Evolutionary conservation across 1,140 invertebrate species (phyloP).

Genomic region (Pantala flavescens): DNA sequence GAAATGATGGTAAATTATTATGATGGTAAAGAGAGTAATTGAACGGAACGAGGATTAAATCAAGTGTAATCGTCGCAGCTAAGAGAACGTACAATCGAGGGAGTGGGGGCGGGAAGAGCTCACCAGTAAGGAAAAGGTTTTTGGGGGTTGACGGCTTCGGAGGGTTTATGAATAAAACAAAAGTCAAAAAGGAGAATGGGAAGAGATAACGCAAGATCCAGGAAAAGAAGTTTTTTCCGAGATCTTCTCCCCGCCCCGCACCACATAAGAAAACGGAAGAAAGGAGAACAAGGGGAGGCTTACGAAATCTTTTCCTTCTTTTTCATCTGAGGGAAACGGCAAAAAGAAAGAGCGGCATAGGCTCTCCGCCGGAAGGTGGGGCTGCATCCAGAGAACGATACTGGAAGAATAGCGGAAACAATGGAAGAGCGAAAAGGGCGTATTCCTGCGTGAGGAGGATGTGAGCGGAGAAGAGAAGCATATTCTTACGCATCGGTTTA

Average conservation of each 20-base stretch:
- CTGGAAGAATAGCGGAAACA: not conserved
- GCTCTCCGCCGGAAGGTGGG: not conserved
- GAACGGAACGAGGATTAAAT: too few species aligned
- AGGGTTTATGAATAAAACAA: constrained; percentile 20
- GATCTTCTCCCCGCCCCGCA: not conserved
- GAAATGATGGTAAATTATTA: too few species aligned
- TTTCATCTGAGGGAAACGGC: not conserved
- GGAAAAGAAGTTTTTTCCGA: constrained; percentile 16
- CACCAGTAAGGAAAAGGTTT: not conserved
- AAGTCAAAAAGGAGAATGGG: constrained; percentile 16
- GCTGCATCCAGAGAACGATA: not conserved
- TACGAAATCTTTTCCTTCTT: not conserved
- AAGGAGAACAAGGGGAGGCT: constrained; percentile 14
- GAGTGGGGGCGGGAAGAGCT: not conserved
- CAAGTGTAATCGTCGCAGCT: too few species aligned
- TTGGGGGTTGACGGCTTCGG: constrained; percentile 15
- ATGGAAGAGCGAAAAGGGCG: not conserved
- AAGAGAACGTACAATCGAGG: too few species aligned
- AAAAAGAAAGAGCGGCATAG: not conserved
- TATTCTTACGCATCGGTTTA: not conserved
- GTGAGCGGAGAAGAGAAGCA: not conserved
- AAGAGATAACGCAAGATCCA: constrained; percentile 12
- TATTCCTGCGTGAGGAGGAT: not conserved
- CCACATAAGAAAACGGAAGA: constrained; percentile 4
- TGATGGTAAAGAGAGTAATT: too few species aligned